phyloP scores from a whole-genome alignment of 2,113 vertebrate species.

The Dicentrarchus labrax region DNA sequence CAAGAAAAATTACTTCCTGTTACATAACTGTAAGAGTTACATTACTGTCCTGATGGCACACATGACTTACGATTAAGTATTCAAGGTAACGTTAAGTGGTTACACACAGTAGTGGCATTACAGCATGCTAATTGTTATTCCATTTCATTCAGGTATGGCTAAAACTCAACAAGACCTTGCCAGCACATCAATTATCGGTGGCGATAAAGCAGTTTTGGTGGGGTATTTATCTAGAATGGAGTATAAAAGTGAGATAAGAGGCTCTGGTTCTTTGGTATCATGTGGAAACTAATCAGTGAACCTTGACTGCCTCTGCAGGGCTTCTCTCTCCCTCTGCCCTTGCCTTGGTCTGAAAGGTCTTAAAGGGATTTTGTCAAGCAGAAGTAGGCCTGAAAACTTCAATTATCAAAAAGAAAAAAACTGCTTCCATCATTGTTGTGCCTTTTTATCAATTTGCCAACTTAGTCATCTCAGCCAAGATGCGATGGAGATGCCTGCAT shows the following conservation, averaged over 20 bases:
- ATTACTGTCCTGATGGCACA: background rate
- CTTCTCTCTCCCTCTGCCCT: conserved; percentile 25
- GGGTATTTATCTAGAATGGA: conserved; percentile 44
- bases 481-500: background rate
- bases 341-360: conserved; percentile 18
- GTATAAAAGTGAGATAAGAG: conserved; percentile 40
- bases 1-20: background rate
- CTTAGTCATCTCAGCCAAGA: background rate
- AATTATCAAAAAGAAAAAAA: background rate
- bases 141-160: background rate
- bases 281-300: conserved; percentile 44
- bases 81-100: background rate
- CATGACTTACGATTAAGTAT: background rate
- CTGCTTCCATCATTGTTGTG: background rate
- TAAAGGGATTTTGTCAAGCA: conserved; percentile 36
- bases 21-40: background rate
- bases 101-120: background rate
- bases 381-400: background rate
- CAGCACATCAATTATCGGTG: background rate
- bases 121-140: background rate
- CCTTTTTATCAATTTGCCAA: conserved; percentile 1
- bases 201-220: conserved; percentile 27
- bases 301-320: conserved; percentile 33
- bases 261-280: conserved; percentile 28
- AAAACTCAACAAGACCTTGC: background rate